Conservation (phyloP, 2,797 vertebrate species). For the Chaetophractus vellerosus region DNA sequence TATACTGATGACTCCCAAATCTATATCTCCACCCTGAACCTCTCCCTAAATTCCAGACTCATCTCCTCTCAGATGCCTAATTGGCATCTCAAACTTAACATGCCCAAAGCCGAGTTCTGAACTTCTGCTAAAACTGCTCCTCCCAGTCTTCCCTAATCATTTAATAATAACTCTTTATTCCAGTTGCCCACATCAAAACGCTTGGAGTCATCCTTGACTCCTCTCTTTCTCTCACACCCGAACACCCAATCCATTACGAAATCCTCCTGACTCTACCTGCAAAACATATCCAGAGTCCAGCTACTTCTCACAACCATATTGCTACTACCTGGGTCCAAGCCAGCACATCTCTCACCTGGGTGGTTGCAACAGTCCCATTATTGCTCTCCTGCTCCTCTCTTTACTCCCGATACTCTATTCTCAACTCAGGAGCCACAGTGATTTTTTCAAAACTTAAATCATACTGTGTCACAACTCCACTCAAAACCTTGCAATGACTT, state of each 20-base stretch:
- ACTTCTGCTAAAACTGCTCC: constrained; percentile 49
- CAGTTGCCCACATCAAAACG: neutral
- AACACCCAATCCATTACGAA: constrained; percentile 7
- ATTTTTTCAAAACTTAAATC: neutral
- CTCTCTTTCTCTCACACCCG: neutral
- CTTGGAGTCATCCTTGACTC: neutral
- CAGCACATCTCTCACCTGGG: neutral
- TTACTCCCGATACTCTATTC: neutral
- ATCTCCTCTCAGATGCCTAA: neutral
- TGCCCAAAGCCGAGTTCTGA: neutral
- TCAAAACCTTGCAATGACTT: neutral
- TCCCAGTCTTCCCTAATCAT: neutral
- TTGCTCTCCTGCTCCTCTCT: neutral
- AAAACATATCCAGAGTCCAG: neutral
- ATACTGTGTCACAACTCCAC: neutral
- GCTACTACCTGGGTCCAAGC: neutral
- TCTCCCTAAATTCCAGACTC: neutral
- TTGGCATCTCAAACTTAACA: neutral
- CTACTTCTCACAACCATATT: neutral
- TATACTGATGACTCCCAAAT: constrained; percentile 35
- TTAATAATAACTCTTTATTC: neutral
- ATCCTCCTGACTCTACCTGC: neutral
- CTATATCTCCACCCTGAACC: neutral
- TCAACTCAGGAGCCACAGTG: neutral
- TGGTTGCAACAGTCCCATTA: neutral